Base-by-base conservation (phyloP, 2,797 vertebrate species). In the Anolis apletophallus region DNA sequence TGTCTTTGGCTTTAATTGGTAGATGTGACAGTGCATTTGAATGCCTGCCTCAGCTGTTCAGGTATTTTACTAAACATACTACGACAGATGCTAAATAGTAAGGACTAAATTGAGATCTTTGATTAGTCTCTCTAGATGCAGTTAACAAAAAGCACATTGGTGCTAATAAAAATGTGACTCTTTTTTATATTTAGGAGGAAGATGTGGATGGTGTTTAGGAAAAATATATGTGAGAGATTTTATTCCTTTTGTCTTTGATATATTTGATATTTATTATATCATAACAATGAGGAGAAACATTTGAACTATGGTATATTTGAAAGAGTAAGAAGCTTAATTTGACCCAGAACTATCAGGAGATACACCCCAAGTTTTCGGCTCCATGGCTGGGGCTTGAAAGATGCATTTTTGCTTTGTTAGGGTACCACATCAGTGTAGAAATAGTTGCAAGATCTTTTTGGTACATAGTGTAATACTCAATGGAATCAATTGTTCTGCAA, bases 61-160 rank as follows among this genome's bases (percentile, higher is more conserved):
- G 81, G 92, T 83, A 46, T 92, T 91, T 94, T 93, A 93, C 94
- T 90, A 93, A 86, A 85, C 90, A 85, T 86, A 29, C 61, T 40
- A 90, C 87, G 94, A 91, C 91, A 91, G 91, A 92, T 91, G 87
- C 86, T 93, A 92, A 96, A 90, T 80, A 93, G 87, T 81, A 55
- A 46, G 17, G 72, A 90, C 90, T 92, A 91, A 88, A 92, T 83
- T 86, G 90, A 91, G 90, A 91, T 93, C 86, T 90, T 86, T 88
- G 90, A 90, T 90, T 85, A 91, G 89, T 91, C 86, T 82, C 87
- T 46, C 0, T 90, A 89, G 91, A 93, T 91, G 81, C 34, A 16
- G 84, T 46, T 92, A 88, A 90, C 88, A 84, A 90, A 61, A 88
- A 67, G 82, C 77, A 16, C 75, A 84, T 21, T 71, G 13, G 75